Evolutionary conservation across 2,797 vertebrate species (phyloP).

Genomic region (Nyctibius grandis): DNA sequence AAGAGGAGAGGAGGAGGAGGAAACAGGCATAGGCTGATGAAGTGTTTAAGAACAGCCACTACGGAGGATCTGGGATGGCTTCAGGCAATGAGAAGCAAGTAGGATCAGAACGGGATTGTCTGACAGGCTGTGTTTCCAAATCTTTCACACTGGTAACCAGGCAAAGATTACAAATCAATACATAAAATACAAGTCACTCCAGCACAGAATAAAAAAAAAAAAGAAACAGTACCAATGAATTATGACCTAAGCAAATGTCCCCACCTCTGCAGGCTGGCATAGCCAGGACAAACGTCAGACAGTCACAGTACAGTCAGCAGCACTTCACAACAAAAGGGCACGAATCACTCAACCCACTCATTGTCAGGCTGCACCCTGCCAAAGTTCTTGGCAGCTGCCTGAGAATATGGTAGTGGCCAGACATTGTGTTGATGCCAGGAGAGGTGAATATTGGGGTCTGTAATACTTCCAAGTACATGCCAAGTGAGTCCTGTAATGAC

Average conservation of each 20-base stretch:
- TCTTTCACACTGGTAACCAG: background rate
- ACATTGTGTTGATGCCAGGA: background rate
- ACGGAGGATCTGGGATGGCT: background rate
- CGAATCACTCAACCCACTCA: background rate
- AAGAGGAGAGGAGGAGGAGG: background rate
- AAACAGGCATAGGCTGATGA: background rate
- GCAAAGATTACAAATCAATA: background rate
- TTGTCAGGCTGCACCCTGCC: background rate
- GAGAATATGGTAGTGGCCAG: background rate
- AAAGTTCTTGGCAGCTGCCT: background rate
- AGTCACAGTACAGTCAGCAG: background rate
- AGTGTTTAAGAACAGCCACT: background rate
- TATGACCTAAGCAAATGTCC: background rate
- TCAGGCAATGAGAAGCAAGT: background rate
- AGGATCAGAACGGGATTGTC: background rate
- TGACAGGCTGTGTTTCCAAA: background rate
- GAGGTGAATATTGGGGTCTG: background rate
- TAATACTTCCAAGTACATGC: background rate
- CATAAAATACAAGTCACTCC: background rate
- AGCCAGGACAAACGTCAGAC: background rate
- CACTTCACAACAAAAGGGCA: background rate
- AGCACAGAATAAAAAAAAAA: background rate
- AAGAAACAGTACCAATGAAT: background rate
- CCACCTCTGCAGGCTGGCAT: background rate
- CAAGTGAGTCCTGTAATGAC: background rate